phyloP scores from a whole-genome alignment of 2,888 invertebrate genomes.

The Tinea pellionella region DNA sequence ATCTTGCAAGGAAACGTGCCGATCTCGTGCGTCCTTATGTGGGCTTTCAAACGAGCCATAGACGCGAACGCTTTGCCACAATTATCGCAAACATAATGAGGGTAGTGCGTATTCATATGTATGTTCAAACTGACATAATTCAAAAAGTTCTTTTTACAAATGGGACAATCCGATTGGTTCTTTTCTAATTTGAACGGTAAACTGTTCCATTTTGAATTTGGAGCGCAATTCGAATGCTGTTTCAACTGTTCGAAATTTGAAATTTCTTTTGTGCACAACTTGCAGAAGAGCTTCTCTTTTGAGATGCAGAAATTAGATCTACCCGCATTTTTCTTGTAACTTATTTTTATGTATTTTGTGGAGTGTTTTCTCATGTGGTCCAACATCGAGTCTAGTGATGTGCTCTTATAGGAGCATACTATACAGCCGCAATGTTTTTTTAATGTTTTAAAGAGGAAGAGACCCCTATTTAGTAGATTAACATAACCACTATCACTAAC shows the following conservation, averaged over 20 bases:
- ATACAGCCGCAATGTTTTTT: conserved; percentile 42
- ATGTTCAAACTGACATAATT: conserved; percentile 56
- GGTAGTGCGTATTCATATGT: conserved; percentile 65
- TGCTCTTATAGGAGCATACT: conserved; percentile 40
- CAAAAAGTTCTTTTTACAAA: conserved; percentile 49
- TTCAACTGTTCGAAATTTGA: conserved; percentile 35
- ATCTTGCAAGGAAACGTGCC: conserved; percentile 53
- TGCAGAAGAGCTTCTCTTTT: conserved; percentile 34
- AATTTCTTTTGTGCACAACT: conserved; percentile 43
- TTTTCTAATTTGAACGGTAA: conserved; percentile 57
- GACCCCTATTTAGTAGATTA: conserved; percentile 34
- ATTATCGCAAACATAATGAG: conserved; percentile 60
- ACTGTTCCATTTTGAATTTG: conserved; percentile 27
- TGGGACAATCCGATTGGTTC: conserved; percentile 53
- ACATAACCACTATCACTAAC: neutral
- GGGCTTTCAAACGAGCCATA: conserved; percentile 54
- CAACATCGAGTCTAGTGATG: conserved; percentile 38
- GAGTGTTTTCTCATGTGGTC: conserved; percentile 39
- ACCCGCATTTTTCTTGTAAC: conserved; percentile 48
- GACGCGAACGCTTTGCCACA: conserved; percentile 68
- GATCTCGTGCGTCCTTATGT: conserved; percentile 63
- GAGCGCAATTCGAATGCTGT: conserved; percentile 38
- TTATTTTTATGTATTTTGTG: conserved; percentile 35
- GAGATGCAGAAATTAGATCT: conserved; percentile 41
- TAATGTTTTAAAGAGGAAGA: conserved; percentile 53